These are phyloP conservation scores for Dipodomys merriami DNA, from an alignment of 2,113 vertebrate species.

Conservation along the genomic window DNA sequence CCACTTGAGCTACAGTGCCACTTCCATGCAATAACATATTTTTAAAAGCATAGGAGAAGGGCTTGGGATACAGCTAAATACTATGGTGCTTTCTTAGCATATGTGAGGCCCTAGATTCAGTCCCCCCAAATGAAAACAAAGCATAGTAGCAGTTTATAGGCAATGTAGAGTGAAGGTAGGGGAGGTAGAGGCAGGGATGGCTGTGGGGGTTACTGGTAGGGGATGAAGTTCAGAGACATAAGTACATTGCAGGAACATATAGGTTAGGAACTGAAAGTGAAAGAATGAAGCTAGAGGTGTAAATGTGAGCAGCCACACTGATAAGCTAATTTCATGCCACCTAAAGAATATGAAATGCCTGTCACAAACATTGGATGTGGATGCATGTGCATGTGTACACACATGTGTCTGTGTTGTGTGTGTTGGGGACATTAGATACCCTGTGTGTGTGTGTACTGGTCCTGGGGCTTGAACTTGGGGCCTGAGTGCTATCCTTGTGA, in stretches of 20 bases:
- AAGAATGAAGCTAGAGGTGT: background rate
- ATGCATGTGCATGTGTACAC: background rate
- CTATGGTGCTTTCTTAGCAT: background rate
- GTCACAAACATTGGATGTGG: background rate
- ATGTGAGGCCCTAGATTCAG: background rate
- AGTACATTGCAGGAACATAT: background rate
- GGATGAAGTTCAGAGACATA: conserved; percentile 7
- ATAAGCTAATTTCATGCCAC: background rate
- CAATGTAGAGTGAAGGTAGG: background rate
- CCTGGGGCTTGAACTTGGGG: too few relatives aligned
- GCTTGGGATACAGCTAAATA: background rate
- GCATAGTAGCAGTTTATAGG: background rate
- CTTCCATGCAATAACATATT: conserved; percentile 35
- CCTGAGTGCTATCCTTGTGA: too few relatives aligned
- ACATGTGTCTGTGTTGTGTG: background rate
- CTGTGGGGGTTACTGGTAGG: background rate
- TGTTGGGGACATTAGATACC: background rate
- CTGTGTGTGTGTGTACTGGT: too few relatives aligned
- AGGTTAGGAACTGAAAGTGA: background rate
- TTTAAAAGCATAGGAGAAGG: background rate
- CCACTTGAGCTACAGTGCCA: too few relatives aligned
- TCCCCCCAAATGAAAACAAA: background rate
- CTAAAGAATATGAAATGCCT: background rate
- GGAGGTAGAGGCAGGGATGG: background rate
- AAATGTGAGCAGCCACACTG: background rate